These are phyloP conservation scores for Eclectus roratus DNA, from an alignment of 2,113 vertebrate species.

Conservation along the genomic window DNA sequence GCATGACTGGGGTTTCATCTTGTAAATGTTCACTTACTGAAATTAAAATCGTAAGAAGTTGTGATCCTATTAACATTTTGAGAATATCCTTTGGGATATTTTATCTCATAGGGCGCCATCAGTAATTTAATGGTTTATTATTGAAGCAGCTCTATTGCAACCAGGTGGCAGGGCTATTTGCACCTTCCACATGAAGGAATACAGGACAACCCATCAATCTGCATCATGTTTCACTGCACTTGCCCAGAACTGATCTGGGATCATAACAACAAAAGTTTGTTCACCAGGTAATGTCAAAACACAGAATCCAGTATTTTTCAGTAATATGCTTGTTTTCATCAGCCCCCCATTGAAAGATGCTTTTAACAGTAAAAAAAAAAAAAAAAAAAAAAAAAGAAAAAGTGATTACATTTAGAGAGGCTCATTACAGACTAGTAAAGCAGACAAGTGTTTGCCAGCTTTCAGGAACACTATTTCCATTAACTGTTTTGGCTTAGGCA, in stretches of 20 bases:
- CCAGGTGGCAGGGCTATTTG: neutral
- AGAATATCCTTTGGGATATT: neutral
- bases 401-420: neutral
- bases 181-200: neutral
- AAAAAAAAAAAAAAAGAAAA: no score
- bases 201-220: neutral
- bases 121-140: neutral
- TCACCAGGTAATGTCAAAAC: neutral
- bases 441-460: neutral
- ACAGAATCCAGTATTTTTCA: neutral
- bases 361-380: neutral
- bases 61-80: neutral
- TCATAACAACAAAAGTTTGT: neutral
- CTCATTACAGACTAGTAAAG: neutral
- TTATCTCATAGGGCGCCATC: neutral
- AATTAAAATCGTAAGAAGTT: neutral
- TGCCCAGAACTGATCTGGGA: neutral
- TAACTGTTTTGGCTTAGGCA: rapidly evolving
- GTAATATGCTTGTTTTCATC: neutral
- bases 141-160: neutral
- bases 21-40: neutral
- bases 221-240: neutral
- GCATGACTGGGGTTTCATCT: neutral
- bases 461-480: neutral
- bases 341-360: neutral